Percentiles rank a stretch among this genome's conserved stretches.
phyloP scores from a whole-genome alignment of 2,113 vertebrate genomes.

The Chloroceryle aenea region DNA sequence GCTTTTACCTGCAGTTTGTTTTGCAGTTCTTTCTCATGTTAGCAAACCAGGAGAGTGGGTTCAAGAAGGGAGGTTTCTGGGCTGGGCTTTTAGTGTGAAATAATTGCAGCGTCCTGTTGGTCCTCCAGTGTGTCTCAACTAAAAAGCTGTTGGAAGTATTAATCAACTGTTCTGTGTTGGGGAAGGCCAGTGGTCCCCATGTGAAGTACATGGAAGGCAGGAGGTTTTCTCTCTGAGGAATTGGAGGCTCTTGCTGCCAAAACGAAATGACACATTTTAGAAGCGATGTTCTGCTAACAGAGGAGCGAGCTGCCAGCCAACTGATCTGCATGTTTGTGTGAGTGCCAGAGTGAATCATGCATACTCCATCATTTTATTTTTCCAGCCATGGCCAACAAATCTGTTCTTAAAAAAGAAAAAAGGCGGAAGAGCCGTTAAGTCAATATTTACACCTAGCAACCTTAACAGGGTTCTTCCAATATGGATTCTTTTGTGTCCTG shows the following conservation, averaged over 20 bases:
- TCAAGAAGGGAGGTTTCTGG: not conserved
- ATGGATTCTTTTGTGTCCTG: constrained; percentile 45
- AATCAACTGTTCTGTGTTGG: not conserved
- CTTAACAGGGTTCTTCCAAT: constrained; percentile 63
- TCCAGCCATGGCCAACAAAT: constrained; percentile 61
- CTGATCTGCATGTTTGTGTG: constrained; percentile 65
- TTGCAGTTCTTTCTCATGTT: not conserved
- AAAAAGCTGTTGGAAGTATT: not conserved
- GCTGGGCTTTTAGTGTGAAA: not conserved
- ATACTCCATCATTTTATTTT: constrained; percentile 57
- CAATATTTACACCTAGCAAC: constrained; percentile 71
- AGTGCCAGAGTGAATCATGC: constrained; percentile 70
- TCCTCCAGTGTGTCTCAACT: not conserved
- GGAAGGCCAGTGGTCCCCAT: not conserved
- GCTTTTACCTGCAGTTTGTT: not conserved
- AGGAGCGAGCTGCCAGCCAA: constrained; percentile 65
- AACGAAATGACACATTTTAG: constrained; percentile 53
- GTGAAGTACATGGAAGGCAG: not conserved
- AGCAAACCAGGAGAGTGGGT: not conserved
- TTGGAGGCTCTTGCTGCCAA: not conserved
- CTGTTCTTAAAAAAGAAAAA: constrained; percentile 70
- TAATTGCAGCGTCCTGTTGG: not conserved
- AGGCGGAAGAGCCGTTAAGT: constrained; percentile 65
- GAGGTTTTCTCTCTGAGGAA: constrained; percentile 21
- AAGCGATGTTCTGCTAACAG: constrained; percentile 37